Base-by-base conservation (phyloP, 2,113 vertebrate genomes). In the Toxostoma redivivum region DNA sequence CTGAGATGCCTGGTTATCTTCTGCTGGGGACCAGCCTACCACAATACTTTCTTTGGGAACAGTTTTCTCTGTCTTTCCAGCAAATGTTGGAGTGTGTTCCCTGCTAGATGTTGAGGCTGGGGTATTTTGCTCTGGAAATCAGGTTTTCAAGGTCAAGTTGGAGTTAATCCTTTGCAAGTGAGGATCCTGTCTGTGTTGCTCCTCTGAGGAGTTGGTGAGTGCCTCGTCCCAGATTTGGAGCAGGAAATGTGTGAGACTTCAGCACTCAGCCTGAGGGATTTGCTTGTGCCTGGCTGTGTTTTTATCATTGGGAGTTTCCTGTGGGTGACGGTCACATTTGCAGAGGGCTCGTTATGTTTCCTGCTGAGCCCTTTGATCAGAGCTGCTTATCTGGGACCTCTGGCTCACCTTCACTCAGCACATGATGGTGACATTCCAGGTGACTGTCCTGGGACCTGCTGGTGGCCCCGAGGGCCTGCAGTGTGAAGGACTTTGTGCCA, bases 321-420 rank as follows among this genome's bases (percentile, higher is more conserved):
- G 44, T 0, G 3, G 58, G 48, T 7, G 24, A 42, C 0, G 9
- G 38, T 53, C 0, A 0, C 14, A 11, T 94, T 88, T 93, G 92
- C 83, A n/a, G 77, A 81, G 65, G 82, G 60, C 60, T 95, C 4
- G 8, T 51, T 45, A 12, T 1, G 6, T 50, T 94, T 93, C 92
- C 91, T 87, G 60, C 77, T 74, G 89, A 94, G 88, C 88, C 88
- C 86, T 95, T 94, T 92, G 83, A 67, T 91, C 56, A 44, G 89
- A 17, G 77, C 89, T 94, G 72, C 93, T 96, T 94, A 91, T 95
- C 95, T 82, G 92, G 50, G 82, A 60, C 45, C 92, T 92, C 84
- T 95, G 94, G 79, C 61, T 91, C 90, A 64, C 72, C 81, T 89
- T 81, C 73, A 35, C 87, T 78, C 65, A 22, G 77, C 38, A 79